Base-by-base conservation (phyloP, 2,888 invertebrate genomes). In the Chrysodeixis includens region DNA sequence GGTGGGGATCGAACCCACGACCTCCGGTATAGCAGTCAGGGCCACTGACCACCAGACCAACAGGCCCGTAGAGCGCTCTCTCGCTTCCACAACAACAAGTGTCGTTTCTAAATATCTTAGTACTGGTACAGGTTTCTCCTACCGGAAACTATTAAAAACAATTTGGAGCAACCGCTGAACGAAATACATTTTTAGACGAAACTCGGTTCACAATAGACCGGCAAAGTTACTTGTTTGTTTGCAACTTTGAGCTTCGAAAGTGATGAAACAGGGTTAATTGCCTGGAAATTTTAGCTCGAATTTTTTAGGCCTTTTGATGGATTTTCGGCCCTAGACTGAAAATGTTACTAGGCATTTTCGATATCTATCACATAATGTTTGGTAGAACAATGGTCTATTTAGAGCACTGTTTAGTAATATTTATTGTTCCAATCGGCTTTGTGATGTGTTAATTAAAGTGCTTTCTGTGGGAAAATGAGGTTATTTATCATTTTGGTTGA, bases 201-300 rank as follows among this genome's bases (percentile, higher is more conserved):
- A 18, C 20, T 18, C 10, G 46, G 18, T 49, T 10, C 18, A 60
- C 53, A 55, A 58, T 58, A 54, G 44, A 26, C 16, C 46, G 44
- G 16, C 18, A 18, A 54, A 57, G 53, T 63, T 57, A 40, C 49
- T 64, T 62, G 53, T 55, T 66, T 60, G 56, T 61, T 66, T 46
- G 55, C n/a, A 55, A 46, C 52, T 61, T 49, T 44, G 30, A 52
- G 53, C 18, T 30, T 53, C 12, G 53, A 66, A 65, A 54, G 49
- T 59, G 18, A 54, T 8, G 30, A 16, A 49, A 49, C 46, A 46
- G 9, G 46, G 18, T 46, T 46, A 46, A 46, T 18, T 46, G 46
- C 20, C 46, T 49, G 46, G 18, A 49, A 49, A 10, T 49, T 49
- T 49, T 20, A 20, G 9, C 18, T 18, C 10, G 46, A 20, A 10